Base-by-base conservation (phyloP, 2,797 vertebrate species). In the Crax fasciolata region DNA sequence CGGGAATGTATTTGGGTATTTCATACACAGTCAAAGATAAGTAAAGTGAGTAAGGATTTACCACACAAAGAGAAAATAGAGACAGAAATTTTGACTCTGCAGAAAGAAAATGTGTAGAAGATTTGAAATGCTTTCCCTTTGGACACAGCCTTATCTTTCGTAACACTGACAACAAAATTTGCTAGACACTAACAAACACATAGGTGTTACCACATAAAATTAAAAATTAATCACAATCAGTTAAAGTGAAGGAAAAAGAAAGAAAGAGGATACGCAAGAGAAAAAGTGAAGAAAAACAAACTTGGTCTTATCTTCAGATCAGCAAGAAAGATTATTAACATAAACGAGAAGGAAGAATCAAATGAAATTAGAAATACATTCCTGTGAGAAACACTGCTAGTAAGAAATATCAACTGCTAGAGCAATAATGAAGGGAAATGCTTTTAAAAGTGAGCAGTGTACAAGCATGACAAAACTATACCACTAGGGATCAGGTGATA, bases 151-250 rank as follows among this genome's bases (percentile, higher is more conserved):
- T 89, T 78, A 61, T 58, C 48, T 95, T 93, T 81, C 65, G 71
- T 27, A 91, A 57, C 11, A 57, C 16, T 30, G 65, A 76, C 19
- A 93, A 49, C 18, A 80, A 83, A 86, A 85, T 21, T 57, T 75
- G 57, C 59, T 23, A 85, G 35, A 93, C 18, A 39, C 52, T 74
- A 90, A 94, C 32, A 74, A 71, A 80, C 79, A 88, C 21, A 80
- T 17, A n/a, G 43, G 13, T 66, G 27, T 57, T 93, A 25, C 25
- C 41, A 65, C 46, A 15, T 86, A 35, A 90, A 94, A 73, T 75
- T 87, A 84, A 93, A 84, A 93, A 82, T 79, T 80, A 83, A 94
- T n/a, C 89, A 44, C 7, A 4, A 55, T 32, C 76, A 89, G 54
- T 81, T 67, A 65, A 94, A 86, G 9, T 28, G 61, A 93, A 87